These are phyloP conservation scores for Orius insidiosus DNA, from an alignment of 1,140 invertebrate species.

Conservation along the genomic window DNA sequence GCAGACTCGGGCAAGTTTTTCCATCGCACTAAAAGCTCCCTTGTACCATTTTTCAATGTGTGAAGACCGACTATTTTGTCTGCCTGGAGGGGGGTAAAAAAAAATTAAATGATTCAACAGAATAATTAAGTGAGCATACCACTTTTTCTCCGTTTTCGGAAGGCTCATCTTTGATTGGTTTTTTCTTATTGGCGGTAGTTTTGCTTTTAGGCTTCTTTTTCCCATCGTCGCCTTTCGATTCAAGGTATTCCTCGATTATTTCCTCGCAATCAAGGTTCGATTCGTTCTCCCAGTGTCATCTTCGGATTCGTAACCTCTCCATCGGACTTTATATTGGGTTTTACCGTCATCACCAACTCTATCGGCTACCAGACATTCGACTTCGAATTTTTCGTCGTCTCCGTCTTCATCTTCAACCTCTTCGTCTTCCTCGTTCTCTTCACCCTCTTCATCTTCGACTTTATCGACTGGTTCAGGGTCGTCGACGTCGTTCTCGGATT, in stretches of 20 bases:
- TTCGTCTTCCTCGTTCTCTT: too few species aligned
- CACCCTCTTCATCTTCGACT: too few species aligned
- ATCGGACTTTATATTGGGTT: conserved; percentile 58
- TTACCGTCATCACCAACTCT: conserved; percentile 42
- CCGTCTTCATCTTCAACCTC: too few species aligned
- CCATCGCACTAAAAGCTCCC: conserved; percentile 63
- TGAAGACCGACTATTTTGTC: conserved; percentile 57
- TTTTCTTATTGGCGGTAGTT: too few species aligned
- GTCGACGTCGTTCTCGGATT: too few species aligned
- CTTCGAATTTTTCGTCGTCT: too few species aligned
- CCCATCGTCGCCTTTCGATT: conserved; percentile 3
- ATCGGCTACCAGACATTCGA: conserved; percentile 38
- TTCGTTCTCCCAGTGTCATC: conserved; percentile 61
- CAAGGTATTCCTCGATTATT: conserved; percentile 41
- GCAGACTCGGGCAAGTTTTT: conserved; percentile 47
- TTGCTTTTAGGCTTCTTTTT: too few species aligned
- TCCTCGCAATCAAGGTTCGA: conserved; percentile 50
- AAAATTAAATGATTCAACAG: too few species aligned
- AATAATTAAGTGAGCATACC: too few species aligned
- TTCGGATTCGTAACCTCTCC: conserved; percentile 50
- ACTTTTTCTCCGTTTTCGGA: too few species aligned
- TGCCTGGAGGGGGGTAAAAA: conserved; percentile 32
- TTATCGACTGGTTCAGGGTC: too few species aligned
- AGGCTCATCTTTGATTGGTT: too few species aligned
- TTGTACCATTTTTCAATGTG: conserved; percentile 44